Conservation (phyloP, 1,140 invertebrate species). For the Cherax quadricarinatus region DNA sequence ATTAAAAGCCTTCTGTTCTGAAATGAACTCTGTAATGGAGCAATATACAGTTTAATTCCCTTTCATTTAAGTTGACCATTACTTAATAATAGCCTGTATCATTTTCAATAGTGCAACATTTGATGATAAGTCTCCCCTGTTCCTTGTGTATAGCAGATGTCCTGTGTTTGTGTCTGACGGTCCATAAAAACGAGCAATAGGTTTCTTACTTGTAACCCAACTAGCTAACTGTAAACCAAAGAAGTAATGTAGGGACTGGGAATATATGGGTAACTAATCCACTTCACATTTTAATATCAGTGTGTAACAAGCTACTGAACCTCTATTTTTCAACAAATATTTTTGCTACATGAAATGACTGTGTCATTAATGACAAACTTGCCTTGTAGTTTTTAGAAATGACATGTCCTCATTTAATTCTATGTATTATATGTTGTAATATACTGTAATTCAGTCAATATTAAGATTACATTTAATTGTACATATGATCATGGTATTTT, state of each 20-base stretch:
- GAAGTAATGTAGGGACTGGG: constrained; percentile 63
- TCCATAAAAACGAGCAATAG: constrained; percentile 65
- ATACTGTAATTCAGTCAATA: constrained; percentile 69
- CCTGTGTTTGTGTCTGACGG: constrained; percentile 36
- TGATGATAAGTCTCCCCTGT: constrained; percentile 32
- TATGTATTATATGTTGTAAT: constrained; percentile 64
- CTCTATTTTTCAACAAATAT: constrained; percentile 71
- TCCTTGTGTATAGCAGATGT: constrained; percentile 38
- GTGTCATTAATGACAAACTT: constrained; percentile 63
- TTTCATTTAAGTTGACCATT: constrained; percentile 55
- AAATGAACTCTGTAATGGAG: constrained; percentile 56
- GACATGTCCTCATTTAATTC: constrained; percentile 63
- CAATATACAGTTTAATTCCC: constrained; percentile 57
- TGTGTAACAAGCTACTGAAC: constrained; percentile 57
- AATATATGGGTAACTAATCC: constrained; percentile 53
- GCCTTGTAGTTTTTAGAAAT: constrained; percentile 68
- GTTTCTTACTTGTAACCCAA: constrained; percentile 64
- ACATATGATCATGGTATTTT: constrained; percentile 60
- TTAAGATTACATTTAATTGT: constrained; percentile 67
- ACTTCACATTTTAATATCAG: constrained; percentile 62
- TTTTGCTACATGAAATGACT: constrained; percentile 67
- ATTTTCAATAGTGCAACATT: constrained; percentile 45
- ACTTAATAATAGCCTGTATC: constrained; percentile 35
- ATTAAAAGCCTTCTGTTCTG: constrained; percentile 37
- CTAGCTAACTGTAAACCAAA: constrained; percentile 65